Conservation (phyloP, 2,113 vertebrate species). For the Petrocephalus zakoni region DNA sequence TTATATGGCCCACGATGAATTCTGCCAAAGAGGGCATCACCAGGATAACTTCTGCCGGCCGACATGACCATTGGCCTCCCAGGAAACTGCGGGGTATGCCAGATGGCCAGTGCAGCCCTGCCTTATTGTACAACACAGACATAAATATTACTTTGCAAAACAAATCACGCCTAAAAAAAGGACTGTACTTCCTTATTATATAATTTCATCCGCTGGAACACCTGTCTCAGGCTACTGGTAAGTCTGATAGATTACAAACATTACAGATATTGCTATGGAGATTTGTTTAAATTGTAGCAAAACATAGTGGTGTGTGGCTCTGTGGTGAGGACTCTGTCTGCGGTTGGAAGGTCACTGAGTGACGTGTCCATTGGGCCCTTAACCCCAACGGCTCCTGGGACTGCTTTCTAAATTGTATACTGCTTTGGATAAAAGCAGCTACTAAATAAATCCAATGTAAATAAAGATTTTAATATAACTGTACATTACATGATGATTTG, state of each 20-base stretch:
- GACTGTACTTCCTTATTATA: not conserved
- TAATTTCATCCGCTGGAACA: not conserved
- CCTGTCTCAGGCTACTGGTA: not conserved
- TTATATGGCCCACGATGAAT: not conserved
- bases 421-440: not conserved
- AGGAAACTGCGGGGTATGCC: not conserved
- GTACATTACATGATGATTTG: not conserved
- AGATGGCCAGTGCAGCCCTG: not conserved
- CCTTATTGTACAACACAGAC: not conserved
- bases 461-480: not conserved
- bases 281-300: not conserved
- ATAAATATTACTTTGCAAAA: not conserved
- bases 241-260: not conserved
- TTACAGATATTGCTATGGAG: not conserved
- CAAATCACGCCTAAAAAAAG: not conserved
- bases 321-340: not conserved
- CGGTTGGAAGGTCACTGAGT: not conserved
- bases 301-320: not conserved
- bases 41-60: not conserved
- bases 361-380: not conserved
- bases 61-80: not conserved
- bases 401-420: not conserved
- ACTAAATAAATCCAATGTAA: not conserved
- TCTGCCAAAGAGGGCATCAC: not conserved
- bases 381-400: not conserved